phyloP scores from a whole-genome alignment of 2,797 vertebrate species.

The Mormyrops attenuatus region DNA sequence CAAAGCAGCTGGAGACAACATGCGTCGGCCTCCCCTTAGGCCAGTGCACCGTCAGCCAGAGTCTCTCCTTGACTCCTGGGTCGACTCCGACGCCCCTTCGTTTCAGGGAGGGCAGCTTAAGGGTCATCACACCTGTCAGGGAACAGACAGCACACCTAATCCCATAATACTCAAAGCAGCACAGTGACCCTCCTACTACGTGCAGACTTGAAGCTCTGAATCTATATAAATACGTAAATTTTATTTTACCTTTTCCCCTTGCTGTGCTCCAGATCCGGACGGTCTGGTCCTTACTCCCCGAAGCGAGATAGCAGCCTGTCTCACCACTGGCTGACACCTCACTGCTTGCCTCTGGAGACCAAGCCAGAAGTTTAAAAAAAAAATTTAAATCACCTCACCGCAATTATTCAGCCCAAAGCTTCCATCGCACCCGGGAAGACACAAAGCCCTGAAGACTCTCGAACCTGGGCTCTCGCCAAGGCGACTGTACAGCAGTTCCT shows the following conservation, averaged over 20 bases:
- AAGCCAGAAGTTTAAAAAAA: neutral
- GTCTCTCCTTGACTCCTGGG: slow-evolving; percentile 77
- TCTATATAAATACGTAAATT: neutral
- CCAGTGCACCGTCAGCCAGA: slow-evolving; percentile 90
- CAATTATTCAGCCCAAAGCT: neutral
- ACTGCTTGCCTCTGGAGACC: slow-evolving; percentile 40
- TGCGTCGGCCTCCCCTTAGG: slow-evolving; percentile 64
- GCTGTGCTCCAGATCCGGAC: slow-evolving; percentile 83
- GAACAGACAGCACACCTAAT: neutral
- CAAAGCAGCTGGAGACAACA: slow-evolving; percentile 83
- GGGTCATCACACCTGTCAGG: slow-evolving; percentile 67
- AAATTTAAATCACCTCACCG: neutral
- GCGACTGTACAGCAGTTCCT: slow-evolving; percentile 49
- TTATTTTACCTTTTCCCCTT: slow-evolving; percentile 72
- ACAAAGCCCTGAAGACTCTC: neutral
- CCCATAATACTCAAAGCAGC: neutral
- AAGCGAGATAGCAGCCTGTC: slow-evolving; percentile 75
- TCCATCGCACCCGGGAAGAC: neutral
- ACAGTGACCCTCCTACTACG: neutral
- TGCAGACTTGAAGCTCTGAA: neutral
- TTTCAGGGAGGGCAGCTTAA: slow-evolving; percentile 87
- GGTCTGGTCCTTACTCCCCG: slow-evolving; percentile 94
- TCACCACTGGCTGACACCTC: slow-evolving; percentile 50
- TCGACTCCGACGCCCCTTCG: slow-evolving; percentile 74
- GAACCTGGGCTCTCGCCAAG: slow-evolving; percentile 67